These are phyloP conservation scores for Channa maculata DNA, from an alignment of 2,113 vertebrate genomes.

Conservation along the genomic window DNA sequence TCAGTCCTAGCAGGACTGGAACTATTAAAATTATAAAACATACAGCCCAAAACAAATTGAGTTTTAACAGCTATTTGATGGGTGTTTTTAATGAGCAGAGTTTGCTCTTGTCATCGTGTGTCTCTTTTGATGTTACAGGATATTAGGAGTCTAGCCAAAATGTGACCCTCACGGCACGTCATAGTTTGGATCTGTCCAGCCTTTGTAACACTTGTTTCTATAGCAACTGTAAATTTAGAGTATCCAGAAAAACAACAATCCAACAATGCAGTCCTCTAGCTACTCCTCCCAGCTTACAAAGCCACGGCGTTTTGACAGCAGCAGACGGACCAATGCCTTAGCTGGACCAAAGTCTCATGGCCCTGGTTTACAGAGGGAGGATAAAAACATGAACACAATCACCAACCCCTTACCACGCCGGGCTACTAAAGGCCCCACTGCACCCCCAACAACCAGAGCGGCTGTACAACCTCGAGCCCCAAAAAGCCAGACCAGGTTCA, in stretches of 20 bases:
- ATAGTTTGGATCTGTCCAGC: constrained; percentile 64
- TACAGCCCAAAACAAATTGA: constrained; percentile 25
- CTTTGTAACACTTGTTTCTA: constrained; percentile 65
- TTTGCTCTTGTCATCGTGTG: constrained; percentile 55
- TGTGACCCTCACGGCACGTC: constrained; percentile 77
- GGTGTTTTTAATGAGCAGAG: constrained; percentile 5
- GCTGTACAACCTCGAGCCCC: constrained; percentile 69
- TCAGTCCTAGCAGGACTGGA: constrained; percentile 10
- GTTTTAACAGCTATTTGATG: constrained; percentile 37
- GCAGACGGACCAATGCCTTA: constrained; percentile 58
- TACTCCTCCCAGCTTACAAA: constrained; percentile 70
- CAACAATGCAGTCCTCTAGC: constrained; percentile 80
- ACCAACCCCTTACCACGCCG: constrained; percentile 72
- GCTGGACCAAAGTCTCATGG: constrained; percentile 70
- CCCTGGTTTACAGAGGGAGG: constrained; percentile 74
- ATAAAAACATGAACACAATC: constrained; percentile 84
- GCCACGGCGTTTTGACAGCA: constrained; percentile 76
- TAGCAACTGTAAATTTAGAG: constrained; percentile 71
- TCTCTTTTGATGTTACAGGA: constrained; percentile 82
- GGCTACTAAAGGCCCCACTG: constrained; percentile 64
- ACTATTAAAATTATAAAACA: constrained; percentile 39
- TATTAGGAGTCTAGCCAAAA: constrained; percentile 74
- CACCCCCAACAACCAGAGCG: constrained; percentile 68
- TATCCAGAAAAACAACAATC: constrained; percentile 55
- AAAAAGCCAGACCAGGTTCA: constrained; percentile 66